phyloP scores from a whole-genome alignment of 2,113 vertebrate species.

The Pygoscelis antarcticus region DNA sequence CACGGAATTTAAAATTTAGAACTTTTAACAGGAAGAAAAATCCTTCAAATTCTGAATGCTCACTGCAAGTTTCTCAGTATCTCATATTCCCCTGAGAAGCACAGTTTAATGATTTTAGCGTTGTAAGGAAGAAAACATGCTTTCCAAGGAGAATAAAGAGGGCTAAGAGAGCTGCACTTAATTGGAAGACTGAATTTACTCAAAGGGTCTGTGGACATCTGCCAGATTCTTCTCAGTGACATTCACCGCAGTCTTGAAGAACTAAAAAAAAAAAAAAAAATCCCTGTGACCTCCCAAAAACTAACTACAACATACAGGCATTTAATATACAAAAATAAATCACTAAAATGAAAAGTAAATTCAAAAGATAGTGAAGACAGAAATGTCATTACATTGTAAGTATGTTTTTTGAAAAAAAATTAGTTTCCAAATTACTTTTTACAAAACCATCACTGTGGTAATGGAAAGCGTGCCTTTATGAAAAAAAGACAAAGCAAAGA shows the following conservation, averaged over 20 bases:
- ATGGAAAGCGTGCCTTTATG: not conserved
- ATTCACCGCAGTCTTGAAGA: not conserved
- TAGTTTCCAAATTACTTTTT: not conserved
- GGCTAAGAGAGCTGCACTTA: not conserved
- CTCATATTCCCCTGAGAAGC: not conserved
- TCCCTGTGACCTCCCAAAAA: not conserved
- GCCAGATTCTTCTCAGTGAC: not conserved
- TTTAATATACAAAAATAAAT: not conserved
- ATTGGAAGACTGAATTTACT: not conserved
- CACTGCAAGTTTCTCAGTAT: not conserved
- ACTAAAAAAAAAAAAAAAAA: not conserved
- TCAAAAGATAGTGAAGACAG: not conserved
- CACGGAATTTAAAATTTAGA: not conserved
- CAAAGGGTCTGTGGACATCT: not conserved
- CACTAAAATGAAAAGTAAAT: not conserved
- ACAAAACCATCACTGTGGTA: not conserved
- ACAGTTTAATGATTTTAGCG: not conserved
- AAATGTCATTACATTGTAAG: not conserved
- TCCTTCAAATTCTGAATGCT: not conserved
- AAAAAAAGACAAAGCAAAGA: not conserved
- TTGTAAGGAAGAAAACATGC: not conserved
- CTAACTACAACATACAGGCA: not conserved
- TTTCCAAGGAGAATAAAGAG: not conserved
- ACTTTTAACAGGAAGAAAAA: not conserved
- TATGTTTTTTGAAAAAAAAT: not conserved